Percentiles rank a stretch among this genome's conserved stretches.
These are phyloP conservation scores for Oreochromis grahami DNA, from an alignment of 2,797 vertebrate genomes.

Conservation along the genomic window DNA sequence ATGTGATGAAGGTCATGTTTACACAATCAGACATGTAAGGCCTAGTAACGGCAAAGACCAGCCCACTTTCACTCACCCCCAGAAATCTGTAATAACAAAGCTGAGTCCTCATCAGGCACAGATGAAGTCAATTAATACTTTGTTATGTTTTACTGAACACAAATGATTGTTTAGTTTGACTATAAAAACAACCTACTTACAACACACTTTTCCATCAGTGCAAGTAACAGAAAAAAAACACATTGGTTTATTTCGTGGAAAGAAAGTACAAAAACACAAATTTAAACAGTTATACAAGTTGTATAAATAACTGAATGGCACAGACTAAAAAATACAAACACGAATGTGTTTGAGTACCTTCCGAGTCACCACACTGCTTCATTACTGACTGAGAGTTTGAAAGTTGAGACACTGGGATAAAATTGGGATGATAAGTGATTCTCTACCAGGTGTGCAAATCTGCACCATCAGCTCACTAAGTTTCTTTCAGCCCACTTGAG, in stretches of 20 bases:
- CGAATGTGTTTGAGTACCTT: not conserved
- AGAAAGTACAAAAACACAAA: not conserved
- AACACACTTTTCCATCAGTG: not conserved
- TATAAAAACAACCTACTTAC: not conserved
- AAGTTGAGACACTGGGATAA: not conserved
- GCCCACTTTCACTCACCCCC: not conserved
- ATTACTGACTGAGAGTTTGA: not conserved
- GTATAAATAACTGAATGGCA: not conserved
- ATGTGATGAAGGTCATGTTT: not conserved
- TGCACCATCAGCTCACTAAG: constrained; percentile 9
- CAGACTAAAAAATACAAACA: not conserved
- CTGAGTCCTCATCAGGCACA: not conserved
- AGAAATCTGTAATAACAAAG: not conserved
- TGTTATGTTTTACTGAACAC: not conserved
- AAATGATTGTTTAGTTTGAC: not conserved
- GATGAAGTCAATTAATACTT: not conserved
- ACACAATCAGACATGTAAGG: not conserved
- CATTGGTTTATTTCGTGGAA: not conserved
- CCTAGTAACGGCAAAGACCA: not conserved
- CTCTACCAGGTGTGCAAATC: constrained; percentile 47
- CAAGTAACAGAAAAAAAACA: not conserved
- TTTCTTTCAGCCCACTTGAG: constrained; percentile 13
- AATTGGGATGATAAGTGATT: not conserved
- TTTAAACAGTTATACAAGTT: not conserved
- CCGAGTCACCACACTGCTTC: not conserved